These are phyloP conservation scores for Eucera pruinosa DNA, from an alignment of 2,888 invertebrate genomes.

Conservation along the genomic window DNA sequence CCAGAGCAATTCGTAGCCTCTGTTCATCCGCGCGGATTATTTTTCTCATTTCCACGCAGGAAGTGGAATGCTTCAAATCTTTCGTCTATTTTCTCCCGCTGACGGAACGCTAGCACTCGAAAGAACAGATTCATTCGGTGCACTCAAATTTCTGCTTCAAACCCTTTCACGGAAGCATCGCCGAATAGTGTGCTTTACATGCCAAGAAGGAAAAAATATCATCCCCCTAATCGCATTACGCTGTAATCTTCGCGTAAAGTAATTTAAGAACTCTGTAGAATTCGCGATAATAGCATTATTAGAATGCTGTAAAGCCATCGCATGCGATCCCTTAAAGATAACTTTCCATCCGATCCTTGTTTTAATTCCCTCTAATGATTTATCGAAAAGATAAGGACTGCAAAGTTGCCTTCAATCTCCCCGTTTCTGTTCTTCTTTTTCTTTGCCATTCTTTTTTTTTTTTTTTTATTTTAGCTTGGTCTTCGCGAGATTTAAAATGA, in stretches of 20 bases:
- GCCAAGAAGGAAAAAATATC: constrained; percentile 2
- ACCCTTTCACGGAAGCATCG: constrained; percentile 32
- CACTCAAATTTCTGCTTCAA: constrained; percentile 46
- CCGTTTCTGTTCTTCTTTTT: not conserved
- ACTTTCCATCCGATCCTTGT: not conserved
- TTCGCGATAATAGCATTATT: constrained; percentile 7
- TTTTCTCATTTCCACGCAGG: constrained; percentile 55
- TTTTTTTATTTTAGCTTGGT: not conserved
- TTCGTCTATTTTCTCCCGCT: constrained; percentile 36
- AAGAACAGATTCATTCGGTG: constrained; percentile 52
- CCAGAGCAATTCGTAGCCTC: constrained; percentile 47
- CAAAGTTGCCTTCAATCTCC: not conserved
- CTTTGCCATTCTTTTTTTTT: too few relatives aligned
- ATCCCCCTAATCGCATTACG: constrained; percentile 38
- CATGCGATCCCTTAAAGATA: constrained; percentile 9
- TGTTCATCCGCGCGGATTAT: constrained; percentile 53
- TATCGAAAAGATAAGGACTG: not conserved
- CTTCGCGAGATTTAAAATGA: not conserved
- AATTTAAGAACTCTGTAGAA: not conserved
- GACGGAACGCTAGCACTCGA: constrained; percentile 35
- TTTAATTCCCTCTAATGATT: not conserved
- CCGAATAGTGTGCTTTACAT: not conserved
- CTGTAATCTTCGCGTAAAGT: not conserved
- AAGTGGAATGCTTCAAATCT: constrained; percentile 55
- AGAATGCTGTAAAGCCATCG: not conserved